Percentiles rank a stretch among this genome's conserved stretches.
phyloP scores from a whole-genome alignment of 1,140 invertebrate species.

The Listronotus bonariensis region DNA sequence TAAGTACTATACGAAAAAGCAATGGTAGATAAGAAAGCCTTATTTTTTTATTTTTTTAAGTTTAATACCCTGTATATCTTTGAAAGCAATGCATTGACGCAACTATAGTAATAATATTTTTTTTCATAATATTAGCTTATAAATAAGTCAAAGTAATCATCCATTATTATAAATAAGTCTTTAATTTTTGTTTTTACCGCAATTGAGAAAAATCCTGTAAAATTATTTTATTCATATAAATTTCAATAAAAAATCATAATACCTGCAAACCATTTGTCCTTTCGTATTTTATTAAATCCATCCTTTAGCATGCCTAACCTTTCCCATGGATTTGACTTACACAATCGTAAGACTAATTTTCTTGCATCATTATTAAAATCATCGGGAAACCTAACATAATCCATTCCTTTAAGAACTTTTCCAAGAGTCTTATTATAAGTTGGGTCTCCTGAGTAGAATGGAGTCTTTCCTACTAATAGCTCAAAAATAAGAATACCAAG shows the following conservation, averaged over 20 bases:
- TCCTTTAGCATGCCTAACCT: conserved; percentile 89
- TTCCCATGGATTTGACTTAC: conserved; percentile 86
- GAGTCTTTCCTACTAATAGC: conserved; percentile 89
- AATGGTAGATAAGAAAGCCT: too few species aligned
- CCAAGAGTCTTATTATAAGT: conserved; percentile 98
- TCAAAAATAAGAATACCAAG: conserved; percentile 92
- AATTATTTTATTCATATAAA: too few species aligned
- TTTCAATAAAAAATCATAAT: background rate
- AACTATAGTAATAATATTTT: too few species aligned
- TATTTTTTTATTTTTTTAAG: too few species aligned
- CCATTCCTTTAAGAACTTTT: conserved; percentile 88
- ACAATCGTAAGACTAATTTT: conserved; percentile 84
- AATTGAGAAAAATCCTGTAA: too few species aligned
- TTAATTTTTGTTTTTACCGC: too few species aligned
- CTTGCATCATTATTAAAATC: conserved; percentile 78
- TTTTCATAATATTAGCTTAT: too few species aligned
- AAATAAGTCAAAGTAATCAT: too few species aligned
- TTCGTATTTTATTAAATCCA: conserved; percentile 89
- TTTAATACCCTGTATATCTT: too few species aligned
- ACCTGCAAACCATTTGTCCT: conserved; percentile 74
- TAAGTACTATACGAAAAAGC: too few species aligned
- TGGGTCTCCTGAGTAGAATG: conserved; percentile 81
- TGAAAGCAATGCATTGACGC: too few species aligned
- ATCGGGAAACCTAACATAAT: conserved; percentile 82
- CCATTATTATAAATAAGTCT: too few species aligned